phyloP scores from a whole-genome alignment of 35 echinoderm and acorn worm species.

The Anneissia japonica region DNA sequence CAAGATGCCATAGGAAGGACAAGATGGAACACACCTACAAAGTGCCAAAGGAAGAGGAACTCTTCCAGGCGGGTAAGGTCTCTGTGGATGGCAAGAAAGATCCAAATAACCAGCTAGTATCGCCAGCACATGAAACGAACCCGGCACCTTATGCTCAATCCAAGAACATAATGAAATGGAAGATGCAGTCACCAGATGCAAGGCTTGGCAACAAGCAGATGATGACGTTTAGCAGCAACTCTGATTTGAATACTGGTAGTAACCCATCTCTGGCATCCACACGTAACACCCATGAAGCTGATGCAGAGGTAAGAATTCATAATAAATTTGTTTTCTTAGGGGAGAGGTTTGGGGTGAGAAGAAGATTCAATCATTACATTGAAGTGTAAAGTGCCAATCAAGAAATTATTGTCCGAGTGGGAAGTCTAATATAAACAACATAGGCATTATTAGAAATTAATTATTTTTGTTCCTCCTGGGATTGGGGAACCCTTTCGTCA shows the following conservation, averaged over 20 bases:
- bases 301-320: background rate
- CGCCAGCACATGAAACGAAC: conserved; percentile 5
- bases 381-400: too few relatives aligned
- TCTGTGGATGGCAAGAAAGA: background rate
- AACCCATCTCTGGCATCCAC: background rate
- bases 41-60: background rate
- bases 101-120: background rate
- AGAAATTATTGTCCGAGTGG: too few relatives aligned
- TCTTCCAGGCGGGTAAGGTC: conserved; percentile 1
- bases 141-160: conserved; percentile 63
- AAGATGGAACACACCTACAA: conserved; percentile 17
- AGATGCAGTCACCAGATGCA: conserved; percentile 51
- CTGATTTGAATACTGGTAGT: conserved; percentile 67
- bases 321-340: too few relatives aligned
- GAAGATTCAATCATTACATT: too few relatives aligned
- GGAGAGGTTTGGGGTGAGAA: too few relatives aligned
- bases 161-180: conserved; percentile 93
- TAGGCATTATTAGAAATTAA: too few relatives aligned
- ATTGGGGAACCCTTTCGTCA: too few relatives aligned
- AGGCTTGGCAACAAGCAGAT: conserved; percentile 78
- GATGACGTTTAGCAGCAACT: conserved; percentile 87
- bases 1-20: conserved; percentile 50
- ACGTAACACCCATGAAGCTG: background rate
- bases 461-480: too few relatives aligned
- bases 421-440: too few relatives aligned